Conservation (phyloP, 2,113 vertebrate species). For the Barbus barbus region DNA sequence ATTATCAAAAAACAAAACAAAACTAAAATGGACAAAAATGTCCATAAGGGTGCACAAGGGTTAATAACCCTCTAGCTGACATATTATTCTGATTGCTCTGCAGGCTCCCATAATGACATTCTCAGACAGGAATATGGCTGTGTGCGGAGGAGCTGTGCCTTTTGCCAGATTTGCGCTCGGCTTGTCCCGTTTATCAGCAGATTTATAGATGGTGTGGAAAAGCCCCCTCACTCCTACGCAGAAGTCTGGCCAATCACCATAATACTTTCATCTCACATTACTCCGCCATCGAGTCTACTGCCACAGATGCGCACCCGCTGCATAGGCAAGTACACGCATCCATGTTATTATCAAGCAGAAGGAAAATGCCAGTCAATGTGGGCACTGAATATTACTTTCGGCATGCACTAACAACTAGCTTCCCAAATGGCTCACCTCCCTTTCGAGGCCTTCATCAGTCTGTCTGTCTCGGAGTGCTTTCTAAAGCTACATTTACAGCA, state of each 20-base stretch:
- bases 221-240: slow-evolving; percentile 32
- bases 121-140: slow-evolving; percentile 29
- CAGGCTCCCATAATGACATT: slow-evolving; percentile 21
- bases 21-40: no score
- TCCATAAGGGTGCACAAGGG: no score
- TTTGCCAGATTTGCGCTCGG: slow-evolving; percentile 12
- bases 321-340: not conserved
- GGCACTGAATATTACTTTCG: slow-evolving; percentile 1
- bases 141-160: not conserved
- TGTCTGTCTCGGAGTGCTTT: not conserved
- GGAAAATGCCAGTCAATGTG: slow-evolving; percentile 5
- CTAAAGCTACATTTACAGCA: not conserved
- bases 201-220: slow-evolving; percentile 39
- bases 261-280: slow-evolving; percentile 19
- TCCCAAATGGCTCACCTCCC: not conserved
- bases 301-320: slow-evolving; percentile 17
- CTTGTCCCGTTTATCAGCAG: slow-evolving; percentile 32
- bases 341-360: not conserved
- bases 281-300: not conserved
- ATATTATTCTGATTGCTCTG: not conserved
- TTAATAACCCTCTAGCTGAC: not conserved
- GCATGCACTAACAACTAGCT: slow-evolving; percentile 6
- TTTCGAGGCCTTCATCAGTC: not conserved
- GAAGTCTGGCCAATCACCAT: slow-evolving; percentile 26
- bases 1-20: no score